Conservation (phyloP, 2,888 invertebrate genomes). For the Schizaphis graminum region DNA sequence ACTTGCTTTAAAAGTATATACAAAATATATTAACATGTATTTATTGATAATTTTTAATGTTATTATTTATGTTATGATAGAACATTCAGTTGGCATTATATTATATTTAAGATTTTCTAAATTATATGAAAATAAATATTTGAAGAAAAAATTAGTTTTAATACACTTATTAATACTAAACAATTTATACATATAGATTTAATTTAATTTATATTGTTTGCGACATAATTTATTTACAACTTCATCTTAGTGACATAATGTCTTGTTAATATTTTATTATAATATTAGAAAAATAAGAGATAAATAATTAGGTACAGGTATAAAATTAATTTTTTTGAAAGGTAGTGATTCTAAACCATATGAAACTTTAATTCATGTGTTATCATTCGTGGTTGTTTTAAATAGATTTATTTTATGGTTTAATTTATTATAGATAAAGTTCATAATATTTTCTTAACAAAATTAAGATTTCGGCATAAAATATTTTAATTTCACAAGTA, state of each 20-base stretch:
- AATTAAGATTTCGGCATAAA: background rate
- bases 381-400: background rate
- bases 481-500: background rate
- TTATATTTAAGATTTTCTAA: background rate
- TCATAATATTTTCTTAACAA: no score
- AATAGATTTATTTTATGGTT: no score
- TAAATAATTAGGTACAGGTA: background rate
- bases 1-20: slow-evolving; percentile 90
- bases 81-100: background rate
- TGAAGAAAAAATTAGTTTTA: background rate
- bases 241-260: background rate
- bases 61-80: background rate
- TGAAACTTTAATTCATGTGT: background rate
- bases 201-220: background rate
- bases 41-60: background rate
- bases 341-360: background rate
- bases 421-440: no score
- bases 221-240: background rate
- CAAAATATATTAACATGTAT: background rate
- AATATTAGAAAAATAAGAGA: background rate
- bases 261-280: background rate
- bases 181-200: background rate
- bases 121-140: background rate
- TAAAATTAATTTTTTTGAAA: background rate
- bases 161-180: background rate